A percentile compares a stretch with the other conserved stretches of the same genome.
These are phyloP conservation scores for Palaemon carinicauda DNA, from an alignment of 1,140 invertebrate species.

Conservation along the genomic window DNA sequence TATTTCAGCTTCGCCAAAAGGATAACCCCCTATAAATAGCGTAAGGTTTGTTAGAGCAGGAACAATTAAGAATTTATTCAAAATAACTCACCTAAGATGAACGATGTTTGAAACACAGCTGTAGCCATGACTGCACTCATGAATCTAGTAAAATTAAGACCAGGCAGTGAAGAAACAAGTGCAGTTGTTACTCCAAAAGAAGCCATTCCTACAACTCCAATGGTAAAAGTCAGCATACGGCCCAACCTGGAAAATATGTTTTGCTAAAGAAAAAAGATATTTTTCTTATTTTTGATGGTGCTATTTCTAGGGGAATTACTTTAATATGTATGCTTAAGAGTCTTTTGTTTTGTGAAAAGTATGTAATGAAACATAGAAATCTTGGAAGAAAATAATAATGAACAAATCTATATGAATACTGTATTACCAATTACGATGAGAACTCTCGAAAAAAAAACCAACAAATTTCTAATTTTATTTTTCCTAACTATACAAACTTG, in stretches of 20 bases:
- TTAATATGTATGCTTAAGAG: too few relatives aligned
- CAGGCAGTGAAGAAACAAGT: slow-evolving; percentile 1
- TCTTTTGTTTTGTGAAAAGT: neutral
- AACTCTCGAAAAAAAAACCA: too few relatives aligned
- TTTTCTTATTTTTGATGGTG: too few relatives aligned
- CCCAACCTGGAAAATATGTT: slow-evolving; percentile 15
- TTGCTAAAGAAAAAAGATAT: neutral
- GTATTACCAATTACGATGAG: too few relatives aligned
- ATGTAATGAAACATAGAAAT: neutral
- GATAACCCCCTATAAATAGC: too few relatives aligned
- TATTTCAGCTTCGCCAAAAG: too few relatives aligned
- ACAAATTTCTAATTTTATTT: too few relatives aligned
- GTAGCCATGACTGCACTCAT: slow-evolving; percentile 17
- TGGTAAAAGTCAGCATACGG: slow-evolving; percentile 7
- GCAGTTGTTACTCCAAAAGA: neutral
- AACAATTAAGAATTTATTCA: neutral
- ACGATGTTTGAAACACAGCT: slow-evolving; percentile 32
- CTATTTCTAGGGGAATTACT: too few relatives aligned
- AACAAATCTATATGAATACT: too few relatives aligned
- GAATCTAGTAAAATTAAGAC: neutral
- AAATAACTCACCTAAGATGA: slow-evolving; percentile 18
- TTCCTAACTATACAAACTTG: too few relatives aligned
- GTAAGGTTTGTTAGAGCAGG: too few relatives aligned
- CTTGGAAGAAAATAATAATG: too few relatives aligned
- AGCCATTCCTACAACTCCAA: slow-evolving; percentile 12